A percentile compares a stretch with the other conserved stretches of the same genome.
phyloP scores from a whole-genome alignment of 1,140 invertebrate species.

The Leptopilina clavipes region DNA sequence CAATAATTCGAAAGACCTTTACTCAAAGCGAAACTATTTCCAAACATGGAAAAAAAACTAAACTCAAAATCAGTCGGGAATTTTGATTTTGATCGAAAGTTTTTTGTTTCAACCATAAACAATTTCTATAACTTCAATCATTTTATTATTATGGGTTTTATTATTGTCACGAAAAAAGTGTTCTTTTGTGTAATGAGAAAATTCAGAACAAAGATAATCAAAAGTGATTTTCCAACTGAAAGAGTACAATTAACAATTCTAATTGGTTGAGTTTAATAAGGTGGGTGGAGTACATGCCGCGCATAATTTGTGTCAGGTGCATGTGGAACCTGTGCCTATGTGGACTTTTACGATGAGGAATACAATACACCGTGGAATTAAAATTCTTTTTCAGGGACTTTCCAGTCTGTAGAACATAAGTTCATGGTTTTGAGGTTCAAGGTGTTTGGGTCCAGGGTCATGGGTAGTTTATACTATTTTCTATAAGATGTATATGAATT shows the following conservation, averaged over 20 bases:
- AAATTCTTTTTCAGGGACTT: constrained; percentile 7
- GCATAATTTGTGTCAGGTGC: neutral
- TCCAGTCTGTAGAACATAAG: neutral
- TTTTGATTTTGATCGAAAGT: no score
- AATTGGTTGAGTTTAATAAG: neutral
- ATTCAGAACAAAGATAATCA: neutral
- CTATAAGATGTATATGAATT: no score
- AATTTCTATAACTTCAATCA: no score
- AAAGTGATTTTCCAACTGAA: constrained; percentile 1
- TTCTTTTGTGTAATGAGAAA: neutral
- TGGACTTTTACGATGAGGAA: neutral
- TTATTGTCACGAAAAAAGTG: neutral
- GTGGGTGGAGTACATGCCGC: neutral
- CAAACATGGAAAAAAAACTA: no score
- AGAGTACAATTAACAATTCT: neutral
- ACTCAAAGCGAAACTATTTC: no score
- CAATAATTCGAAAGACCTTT: no score
- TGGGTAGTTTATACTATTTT: no score
- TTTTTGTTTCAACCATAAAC: no score
- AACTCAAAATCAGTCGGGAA: no score
- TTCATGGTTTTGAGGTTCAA: neutral
- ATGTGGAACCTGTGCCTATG: neutral
- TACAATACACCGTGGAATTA: neutral
- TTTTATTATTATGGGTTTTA: no score
- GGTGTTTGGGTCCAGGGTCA: neutral